These are phyloP conservation scores for Albula goreensis DNA, from an alignment of 2,113 vertebrate species.

Conservation along the genomic window DNA sequence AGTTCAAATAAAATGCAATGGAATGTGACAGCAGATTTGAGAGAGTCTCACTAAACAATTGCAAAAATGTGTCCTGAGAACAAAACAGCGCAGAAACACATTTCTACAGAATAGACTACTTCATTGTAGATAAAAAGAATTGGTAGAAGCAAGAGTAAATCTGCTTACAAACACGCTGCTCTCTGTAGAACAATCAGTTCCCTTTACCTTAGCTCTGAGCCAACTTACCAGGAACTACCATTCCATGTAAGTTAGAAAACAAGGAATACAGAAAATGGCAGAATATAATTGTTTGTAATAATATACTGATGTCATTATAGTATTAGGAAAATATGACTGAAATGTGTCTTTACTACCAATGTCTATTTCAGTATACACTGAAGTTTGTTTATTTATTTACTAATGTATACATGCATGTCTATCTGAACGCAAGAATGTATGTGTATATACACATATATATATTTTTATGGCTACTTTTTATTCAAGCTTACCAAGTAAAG, in stretches of 20 bases:
- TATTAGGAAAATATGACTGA: too few species aligned
- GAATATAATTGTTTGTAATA: not conserved
- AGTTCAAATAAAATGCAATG: not conserved
- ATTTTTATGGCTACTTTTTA: not conserved
- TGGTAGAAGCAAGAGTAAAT: not conserved
- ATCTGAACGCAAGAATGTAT: too few species aligned
- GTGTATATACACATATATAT: too few species aligned
- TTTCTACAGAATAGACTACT: not conserved
- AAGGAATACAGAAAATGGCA: too few species aligned
- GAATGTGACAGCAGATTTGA: not conserved
- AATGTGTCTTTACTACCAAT: not conserved
- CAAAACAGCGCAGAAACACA: slow-evolving; percentile 3
- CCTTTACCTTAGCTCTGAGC: not conserved
- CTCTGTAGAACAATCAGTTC: not conserved
- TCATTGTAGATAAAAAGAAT: not conserved
- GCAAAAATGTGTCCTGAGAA: not conserved
- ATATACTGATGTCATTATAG: not conserved
- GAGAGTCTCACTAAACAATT: not conserved
- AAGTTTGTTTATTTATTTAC: too few species aligned
- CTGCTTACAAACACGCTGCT: not conserved
- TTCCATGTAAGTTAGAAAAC: too few species aligned
- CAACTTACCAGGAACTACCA: not conserved
- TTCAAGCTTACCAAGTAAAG: slow-evolving; percentile 79
- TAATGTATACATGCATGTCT: not conserved
- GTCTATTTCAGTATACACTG: too few species aligned